Evolutionary conservation across 2,113 vertebrate species (phyloP), one percentile per base, ranked within the genome.

Genomic region (Pica pica): DNA sequence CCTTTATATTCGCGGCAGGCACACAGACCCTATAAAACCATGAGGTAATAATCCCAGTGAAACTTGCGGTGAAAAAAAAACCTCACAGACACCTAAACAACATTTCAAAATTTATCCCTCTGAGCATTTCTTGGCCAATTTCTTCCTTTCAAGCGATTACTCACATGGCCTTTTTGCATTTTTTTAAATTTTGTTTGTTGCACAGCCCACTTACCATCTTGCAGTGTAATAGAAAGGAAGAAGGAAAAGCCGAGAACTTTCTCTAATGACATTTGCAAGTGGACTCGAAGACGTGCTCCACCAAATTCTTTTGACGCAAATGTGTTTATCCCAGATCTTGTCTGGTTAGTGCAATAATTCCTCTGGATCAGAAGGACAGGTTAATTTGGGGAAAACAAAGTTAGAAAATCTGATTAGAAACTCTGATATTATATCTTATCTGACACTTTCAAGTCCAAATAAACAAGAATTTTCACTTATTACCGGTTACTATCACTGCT

Each of bases 1-100:
- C 24, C 39, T 80, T 50, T 74, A 65, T 69, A 86, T 50, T 74
- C 0, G 1, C 73, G 42, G 49, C 41, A 20, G 90, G 68, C 2
- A 4, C 46, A 77, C 6, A 75, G 88, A 69, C 65, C 79, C 15
- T 93, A 89, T 89, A 96, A 96, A 97, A 91, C 56, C 89, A 81
- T 63, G 67, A 88, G 65, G 97, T 55, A 55, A 68, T 87, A 85
- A 93, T 90, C 49, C 87, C 49, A 92, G 23, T 75, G 75, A 93
- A 78, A 80, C 64, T 76, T 90, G 50, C 63, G 80, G 75, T 91
- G 30, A 67, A 85, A 84, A 55, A 78, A 83, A 55, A 73, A 39
- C 82, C 82, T 39, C 68, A 87, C 74, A 89, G 37, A 50, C 3
- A 6, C 37, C 63, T 76, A 21, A 90, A 94, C 28, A 89, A n/a